These are phyloP conservation scores for Lissocephala sabroskyi DNA, from an alignment of 2,888 invertebrate species.

Conservation along the genomic window DNA sequence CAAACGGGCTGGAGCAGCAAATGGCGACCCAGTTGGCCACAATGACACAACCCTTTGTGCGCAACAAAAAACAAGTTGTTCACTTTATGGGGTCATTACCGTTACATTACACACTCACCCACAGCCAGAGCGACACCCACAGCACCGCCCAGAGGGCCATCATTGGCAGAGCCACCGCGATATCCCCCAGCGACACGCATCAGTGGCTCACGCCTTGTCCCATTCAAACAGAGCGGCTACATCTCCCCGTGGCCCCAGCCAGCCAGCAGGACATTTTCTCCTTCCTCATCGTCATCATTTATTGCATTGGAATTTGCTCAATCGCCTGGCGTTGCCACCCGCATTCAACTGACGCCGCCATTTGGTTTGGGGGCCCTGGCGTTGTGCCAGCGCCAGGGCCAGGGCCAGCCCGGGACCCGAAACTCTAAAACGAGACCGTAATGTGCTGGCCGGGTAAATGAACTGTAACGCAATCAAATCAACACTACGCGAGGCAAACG, in stretches of 20 bases:
- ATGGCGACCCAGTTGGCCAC: slow-evolving; percentile 30
- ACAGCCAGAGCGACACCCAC: slow-evolving; percentile 12
- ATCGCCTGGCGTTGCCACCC: slow-evolving; percentile 21
- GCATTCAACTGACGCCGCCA: no score
- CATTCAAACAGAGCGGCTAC: slow-evolving; percentile 37
- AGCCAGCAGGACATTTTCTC: no score
- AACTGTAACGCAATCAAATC: slow-evolving; percentile 64
- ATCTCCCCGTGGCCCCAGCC: no score
- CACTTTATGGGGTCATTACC: slow-evolving; percentile 63
- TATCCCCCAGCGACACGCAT: slow-evolving; percentile 2
- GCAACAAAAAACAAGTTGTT: slow-evolving; percentile 56
- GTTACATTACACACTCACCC: slow-evolving; percentile 45
- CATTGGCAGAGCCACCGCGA: slow-evolving; percentile 14
- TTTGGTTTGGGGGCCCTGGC: no score
- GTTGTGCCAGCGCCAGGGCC: slow-evolving; percentile 43
- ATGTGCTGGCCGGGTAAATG: slow-evolving; percentile 51
- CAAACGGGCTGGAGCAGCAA: slow-evolving; percentile 18
- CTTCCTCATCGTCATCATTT: slow-evolving; percentile 25
- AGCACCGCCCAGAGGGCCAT: no score
- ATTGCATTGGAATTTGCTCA: slow-evolving; percentile 60
- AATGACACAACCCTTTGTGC: slow-evolving; percentile 11
- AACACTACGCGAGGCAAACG: slow-evolving; percentile 32
- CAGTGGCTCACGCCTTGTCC: slow-evolving; percentile 18
- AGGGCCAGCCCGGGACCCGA: slow-evolving; percentile 12
- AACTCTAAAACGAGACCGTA: slow-evolving; percentile 52